Percentiles rank a stretch among this genome's conserved stretches.
Conservation (phyloP, 2,113 vertebrate genomes). For the Gymnocephalus cernua region DNA sequence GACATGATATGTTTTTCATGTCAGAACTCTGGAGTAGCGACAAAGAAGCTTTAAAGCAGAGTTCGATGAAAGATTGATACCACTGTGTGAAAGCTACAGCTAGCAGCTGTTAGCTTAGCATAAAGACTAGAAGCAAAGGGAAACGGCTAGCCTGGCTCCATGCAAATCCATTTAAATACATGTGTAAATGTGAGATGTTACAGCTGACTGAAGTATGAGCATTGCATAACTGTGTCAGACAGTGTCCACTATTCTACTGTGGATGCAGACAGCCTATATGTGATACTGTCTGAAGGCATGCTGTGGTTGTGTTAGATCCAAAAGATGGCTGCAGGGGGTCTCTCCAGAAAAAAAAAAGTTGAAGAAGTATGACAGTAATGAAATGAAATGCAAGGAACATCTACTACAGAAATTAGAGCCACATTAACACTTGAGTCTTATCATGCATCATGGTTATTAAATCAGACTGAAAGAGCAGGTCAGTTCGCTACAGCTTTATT, state of each 20-base stretch:
- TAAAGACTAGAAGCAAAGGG: background rate
- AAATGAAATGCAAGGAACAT: conserved; percentile 25
- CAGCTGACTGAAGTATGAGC: background rate
- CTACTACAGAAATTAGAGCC: background rate
- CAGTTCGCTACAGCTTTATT: background rate
- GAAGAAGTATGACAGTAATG: conserved; percentile 34
- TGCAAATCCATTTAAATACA: conserved; percentile 2
- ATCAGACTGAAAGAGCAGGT: conserved; percentile 27
- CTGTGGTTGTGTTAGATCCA: conserved; percentile 24
- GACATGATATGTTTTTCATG: too few species aligned
- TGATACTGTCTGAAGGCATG: background rate
- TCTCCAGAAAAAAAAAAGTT: background rate
- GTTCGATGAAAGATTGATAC: background rate
- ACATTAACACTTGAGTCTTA: conserved; percentile 19
- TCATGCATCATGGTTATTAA: conserved; percentile 9
- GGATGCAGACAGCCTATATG: background rate
- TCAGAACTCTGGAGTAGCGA: too few species aligned
- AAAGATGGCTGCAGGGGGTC: conserved; percentile 36
- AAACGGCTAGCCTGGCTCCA: background rate
- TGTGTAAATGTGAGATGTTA: background rate
- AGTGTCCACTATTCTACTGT: background rate
- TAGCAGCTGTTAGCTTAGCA: background rate
- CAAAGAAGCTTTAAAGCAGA: background rate
- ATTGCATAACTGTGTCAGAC: background rate
- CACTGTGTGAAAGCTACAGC: background rate